A percentile compares a stretch with the other conserved stretches of the same genome.
Conservation (phyloP, 2,888 invertebrate genomes). For the Quadriops clusia region DNA sequence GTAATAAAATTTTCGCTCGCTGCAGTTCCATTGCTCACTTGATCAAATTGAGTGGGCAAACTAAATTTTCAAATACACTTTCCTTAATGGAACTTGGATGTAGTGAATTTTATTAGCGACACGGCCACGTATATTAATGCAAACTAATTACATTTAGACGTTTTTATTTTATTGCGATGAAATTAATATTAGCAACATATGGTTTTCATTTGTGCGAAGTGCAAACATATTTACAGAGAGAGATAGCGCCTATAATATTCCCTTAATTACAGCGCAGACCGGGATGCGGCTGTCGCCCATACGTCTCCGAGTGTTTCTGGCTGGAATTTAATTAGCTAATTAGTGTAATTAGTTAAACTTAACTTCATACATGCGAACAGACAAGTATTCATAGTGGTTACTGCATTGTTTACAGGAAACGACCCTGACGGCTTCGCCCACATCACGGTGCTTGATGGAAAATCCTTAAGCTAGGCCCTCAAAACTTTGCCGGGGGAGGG, state of each 20-base stretch:
- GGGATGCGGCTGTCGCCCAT: conserved; percentile 23
- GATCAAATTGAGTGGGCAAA: too few relatives aligned
- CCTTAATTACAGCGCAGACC: conserved; percentile 26
- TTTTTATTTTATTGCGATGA: too few relatives aligned
- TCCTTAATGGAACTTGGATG: too few relatives aligned
- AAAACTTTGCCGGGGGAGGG: too few relatives aligned
- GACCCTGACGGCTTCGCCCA: conserved; percentile 11
- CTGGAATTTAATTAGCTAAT: conserved; percentile 36
- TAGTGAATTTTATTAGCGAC: too few relatives aligned
- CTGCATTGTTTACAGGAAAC: conserved; percentile 13
- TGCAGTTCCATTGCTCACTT: too few relatives aligned
- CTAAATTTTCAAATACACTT: too few relatives aligned
- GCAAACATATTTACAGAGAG: conserved; percentile 22
- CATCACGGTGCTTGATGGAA: too few relatives aligned
- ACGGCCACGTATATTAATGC: too few relatives aligned
- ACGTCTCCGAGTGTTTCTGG: conserved; percentile 24
- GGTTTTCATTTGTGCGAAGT: conserved; percentile 26
- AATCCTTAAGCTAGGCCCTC: too few relatives aligned
- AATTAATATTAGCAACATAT: conserved; percentile 16
- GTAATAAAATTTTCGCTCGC: too few relatives aligned
- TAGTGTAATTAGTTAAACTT: conserved; percentile 33
- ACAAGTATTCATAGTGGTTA: conserved; percentile 21
- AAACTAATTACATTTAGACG: too few relatives aligned
- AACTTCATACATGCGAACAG: conserved; percentile 25
- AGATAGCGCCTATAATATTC: conserved; percentile 22